Evolutionary conservation across 2,888 invertebrate species (phyloP).

Genomic region (Hirtodrosophila confusa): DNA sequence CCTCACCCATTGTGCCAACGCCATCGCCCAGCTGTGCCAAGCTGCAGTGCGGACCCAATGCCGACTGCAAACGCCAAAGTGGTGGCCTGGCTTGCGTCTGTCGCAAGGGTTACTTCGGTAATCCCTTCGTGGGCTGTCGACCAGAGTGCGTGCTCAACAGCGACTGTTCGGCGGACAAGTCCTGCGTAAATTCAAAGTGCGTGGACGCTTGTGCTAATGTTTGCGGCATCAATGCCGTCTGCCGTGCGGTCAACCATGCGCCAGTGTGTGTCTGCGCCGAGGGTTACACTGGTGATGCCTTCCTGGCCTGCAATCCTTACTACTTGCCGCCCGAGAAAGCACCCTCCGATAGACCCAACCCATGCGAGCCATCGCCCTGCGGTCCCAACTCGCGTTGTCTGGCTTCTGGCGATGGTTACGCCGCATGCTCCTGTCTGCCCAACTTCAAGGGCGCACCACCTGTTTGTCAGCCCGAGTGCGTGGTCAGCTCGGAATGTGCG

Average conservation of each 20-base stretch:
- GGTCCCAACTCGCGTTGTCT: slow-evolving; percentile 92
- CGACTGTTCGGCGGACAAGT: slow-evolving; percentile 89
- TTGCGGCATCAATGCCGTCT: slow-evolving; percentile 90
- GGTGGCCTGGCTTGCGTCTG: slow-evolving; percentile 90
- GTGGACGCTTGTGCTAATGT: slow-evolving; percentile 90
- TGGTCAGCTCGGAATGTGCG: slow-evolving; percentile 92
- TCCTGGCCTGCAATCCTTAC: slow-evolving; percentile 88
- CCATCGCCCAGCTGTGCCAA: slow-evolving; percentile 87
- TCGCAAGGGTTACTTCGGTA: slow-evolving; percentile 90
- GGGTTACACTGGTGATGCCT: slow-evolving; percentile 90
- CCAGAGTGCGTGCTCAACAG: slow-evolving; percentile 93
- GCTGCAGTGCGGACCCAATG: slow-evolving; percentile 90
- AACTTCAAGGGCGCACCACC: slow-evolving; percentile 92
- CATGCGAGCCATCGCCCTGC: slow-evolving; percentile 93
- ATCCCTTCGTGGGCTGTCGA: slow-evolving; percentile 90
- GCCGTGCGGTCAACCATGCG: slow-evolving; percentile 89
- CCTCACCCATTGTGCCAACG: slow-evolving; percentile 82
- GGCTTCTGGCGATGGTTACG: slow-evolving; percentile 88
- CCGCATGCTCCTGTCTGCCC: slow-evolving; percentile 91
- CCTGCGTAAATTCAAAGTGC: slow-evolving; percentile 92
- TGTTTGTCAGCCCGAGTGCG: slow-evolving; percentile 93
- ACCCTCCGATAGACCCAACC: slow-evolving; percentile 85
- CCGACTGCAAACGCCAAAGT: slow-evolving; percentile 88
- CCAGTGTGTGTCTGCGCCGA: slow-evolving; percentile 91
- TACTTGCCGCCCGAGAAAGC: slow-evolving; percentile 82